A percentile compares a stretch with the other conserved stretches of the same genome.
Conservation (phyloP, 2,888 invertebrate species). For the Anticlea derivata region DNA sequence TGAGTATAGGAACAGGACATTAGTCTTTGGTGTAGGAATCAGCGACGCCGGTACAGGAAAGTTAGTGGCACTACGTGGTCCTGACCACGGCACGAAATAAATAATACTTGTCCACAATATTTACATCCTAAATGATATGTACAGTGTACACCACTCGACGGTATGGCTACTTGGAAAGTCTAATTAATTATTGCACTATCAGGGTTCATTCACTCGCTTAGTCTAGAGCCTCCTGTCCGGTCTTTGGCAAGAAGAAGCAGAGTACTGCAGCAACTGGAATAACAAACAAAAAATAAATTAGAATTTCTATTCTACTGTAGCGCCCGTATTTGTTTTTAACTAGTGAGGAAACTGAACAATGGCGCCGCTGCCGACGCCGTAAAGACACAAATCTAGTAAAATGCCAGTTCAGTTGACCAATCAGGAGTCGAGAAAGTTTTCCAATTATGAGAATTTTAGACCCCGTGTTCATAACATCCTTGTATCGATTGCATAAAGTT, state of each 20-base stretch:
- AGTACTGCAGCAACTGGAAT: slow-evolving; percentile 88
- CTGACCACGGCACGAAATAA: slow-evolving; percentile 45
- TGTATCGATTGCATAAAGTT: too few species aligned
- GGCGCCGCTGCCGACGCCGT: too few species aligned
- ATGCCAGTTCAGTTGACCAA: too few species aligned
- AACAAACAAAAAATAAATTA: not conserved
- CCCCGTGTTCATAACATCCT: too few species aligned
- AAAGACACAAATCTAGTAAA: too few species aligned
- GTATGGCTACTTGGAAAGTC: slow-evolving; percentile 48
- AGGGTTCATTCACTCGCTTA: slow-evolving; percentile 59
- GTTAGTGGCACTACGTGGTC: slow-evolving; percentile 10
- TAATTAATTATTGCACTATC: slow-evolving; percentile 65
- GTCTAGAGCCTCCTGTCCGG: slow-evolving; percentile 89
- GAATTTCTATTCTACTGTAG: too few species aligned
- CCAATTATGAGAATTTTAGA: too few species aligned
- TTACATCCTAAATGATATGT: slow-evolving; percentile 73
- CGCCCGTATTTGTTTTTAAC: too few species aligned
- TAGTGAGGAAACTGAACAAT: too few species aligned
- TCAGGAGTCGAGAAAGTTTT: too few species aligned
- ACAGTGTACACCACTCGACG: slow-evolving; percentile 63
- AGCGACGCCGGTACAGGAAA: slow-evolving; percentile 14
- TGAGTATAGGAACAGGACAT: too few species aligned
- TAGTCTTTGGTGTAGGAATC: not conserved
- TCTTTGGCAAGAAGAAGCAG: slow-evolving; percentile 89
- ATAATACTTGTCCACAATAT: slow-evolving; percentile 75